Evolutionary conservation across 2,888 invertebrate species (phyloP).

Genomic region (Clepsis dumicolana): DNA sequence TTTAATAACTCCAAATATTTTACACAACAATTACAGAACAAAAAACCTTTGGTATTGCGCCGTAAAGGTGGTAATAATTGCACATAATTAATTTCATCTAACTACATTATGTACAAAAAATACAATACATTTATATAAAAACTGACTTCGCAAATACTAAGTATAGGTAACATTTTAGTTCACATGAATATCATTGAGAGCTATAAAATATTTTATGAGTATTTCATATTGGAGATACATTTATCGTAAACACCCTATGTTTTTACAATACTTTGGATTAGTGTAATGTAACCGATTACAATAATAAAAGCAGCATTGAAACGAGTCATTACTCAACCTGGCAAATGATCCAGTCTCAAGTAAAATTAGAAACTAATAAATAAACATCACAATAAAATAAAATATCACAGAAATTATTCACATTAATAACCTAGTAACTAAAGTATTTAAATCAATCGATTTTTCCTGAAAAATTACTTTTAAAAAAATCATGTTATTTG

Average conservation of each 20-base stretch:
- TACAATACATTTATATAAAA: constrained; percentile 78
- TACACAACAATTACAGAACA: constrained; percentile 83
- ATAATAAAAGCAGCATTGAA: constrained; percentile 10
- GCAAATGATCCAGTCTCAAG: constrained; percentile 24
- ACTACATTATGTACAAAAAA: constrained; percentile 82
- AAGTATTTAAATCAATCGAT: constrained; percentile 8
- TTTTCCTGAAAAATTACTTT: constrained; percentile 10
- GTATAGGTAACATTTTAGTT: constrained; percentile 67
- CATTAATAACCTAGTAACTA: constrained; percentile 32
- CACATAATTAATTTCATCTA: constrained; percentile 80
- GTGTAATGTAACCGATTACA: constrained; percentile 8
- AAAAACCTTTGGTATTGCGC: constrained; percentile 83
- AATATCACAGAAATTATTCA: constrained; percentile 53
- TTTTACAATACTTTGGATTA: constrained; percentile 45
- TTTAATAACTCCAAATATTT: constrained; percentile 79
- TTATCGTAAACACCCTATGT: constrained; percentile 33
- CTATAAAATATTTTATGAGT: constrained; percentile 52
- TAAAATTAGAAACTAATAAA: constrained; percentile 37
- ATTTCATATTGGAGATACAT: constrained; percentile 46
- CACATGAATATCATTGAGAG: constrained; percentile 54
- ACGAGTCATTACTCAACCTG: background rate
- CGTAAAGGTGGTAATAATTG: constrained; percentile 78
- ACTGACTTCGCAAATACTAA: constrained; percentile 62
- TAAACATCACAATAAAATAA: constrained; percentile 46
- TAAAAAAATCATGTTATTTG: constrained; percentile 23